Percentiles rank a stretch among this genome's conserved stretches.
Evolutionary conservation across 2,113 vertebrate genomes (phyloP).

Genomic region (Thryonomys swinderianus): DNA sequence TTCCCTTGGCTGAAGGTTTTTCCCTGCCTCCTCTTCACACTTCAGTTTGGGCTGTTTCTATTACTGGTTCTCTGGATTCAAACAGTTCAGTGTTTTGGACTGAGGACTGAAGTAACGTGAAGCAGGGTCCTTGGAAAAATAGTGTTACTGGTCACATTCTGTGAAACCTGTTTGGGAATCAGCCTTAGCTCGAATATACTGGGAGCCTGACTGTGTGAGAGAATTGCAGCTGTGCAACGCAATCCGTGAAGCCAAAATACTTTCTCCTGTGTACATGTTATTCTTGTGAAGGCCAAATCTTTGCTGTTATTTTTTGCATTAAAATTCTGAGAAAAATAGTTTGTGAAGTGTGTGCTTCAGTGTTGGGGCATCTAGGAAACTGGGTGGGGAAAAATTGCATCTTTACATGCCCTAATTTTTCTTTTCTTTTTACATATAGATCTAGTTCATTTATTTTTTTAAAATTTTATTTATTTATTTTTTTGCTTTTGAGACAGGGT

Average conservation of each 20-base stretch:
- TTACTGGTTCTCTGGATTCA: conserved; percentile 9
- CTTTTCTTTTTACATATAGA: background rate
- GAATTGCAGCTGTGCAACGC: background rate
- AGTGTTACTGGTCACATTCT: background rate
- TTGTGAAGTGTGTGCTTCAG: conserved; percentile 29
- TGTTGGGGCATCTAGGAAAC: conserved; percentile 7
- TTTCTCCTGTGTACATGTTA: conserved; percentile 17
- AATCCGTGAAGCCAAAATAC: background rate
- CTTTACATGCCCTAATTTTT: conserved; percentile 29
- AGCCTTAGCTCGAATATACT: background rate
- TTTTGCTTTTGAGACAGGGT: too few relatives aligned
- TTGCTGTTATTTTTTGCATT: conserved; percentile 63
- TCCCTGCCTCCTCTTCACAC: background rate
- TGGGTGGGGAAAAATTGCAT: background rate
- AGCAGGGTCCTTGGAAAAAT: background rate
- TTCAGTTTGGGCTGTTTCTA: conserved; percentile 34
- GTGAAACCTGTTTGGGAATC: conserved; percentile 18
- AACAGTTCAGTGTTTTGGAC: background rate
- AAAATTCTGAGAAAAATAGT: conserved; percentile 58
- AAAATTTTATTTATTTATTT: too few relatives aligned
- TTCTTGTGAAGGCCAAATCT: conserved; percentile 24
- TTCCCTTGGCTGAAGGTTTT: conserved; percentile 7
- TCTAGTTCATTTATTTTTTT: background rate
- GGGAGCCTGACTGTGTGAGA: background rate
- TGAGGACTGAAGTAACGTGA: background rate